Evolutionary conservation across 2,113 vertebrate species (phyloP), one percentile per base, ranked within the genome.

Genomic region (Orientallactaga bullata): DNA sequence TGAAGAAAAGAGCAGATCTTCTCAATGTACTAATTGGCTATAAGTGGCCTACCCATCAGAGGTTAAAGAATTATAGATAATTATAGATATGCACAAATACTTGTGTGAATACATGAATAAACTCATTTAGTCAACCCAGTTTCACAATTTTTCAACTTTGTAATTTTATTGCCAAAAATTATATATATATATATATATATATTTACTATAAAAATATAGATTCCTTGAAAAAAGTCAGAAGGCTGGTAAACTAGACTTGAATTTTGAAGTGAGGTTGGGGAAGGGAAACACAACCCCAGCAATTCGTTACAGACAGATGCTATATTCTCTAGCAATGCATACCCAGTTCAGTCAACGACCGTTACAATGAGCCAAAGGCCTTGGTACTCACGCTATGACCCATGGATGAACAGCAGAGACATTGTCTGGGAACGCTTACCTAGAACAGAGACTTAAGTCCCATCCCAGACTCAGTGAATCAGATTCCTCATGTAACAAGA

Each of bases 301-400:
- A 17, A 24, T 10, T 89, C 32, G 69, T n/a, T 6, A 26, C 0
- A 7, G 51, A 68, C 18, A 0, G 1, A 7, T 28, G n/a, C 1
- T 1, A 39, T 65, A 30, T 26, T 3, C 5, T 24, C 1, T 16
- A 21, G 30, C 21, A 3, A n/a, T 1, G 23, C 0, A 1, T 0
- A 24, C 15, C 17, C 58, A 21, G 5, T 0, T 20, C n/a, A 28
- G 0, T 2, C 1, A 28, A 7, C 0, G 37, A 3, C 1, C 32
- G 39, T 51, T 20, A 2, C 0, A 12, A 4, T 13, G 47, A 47
- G 26, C 18, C 15, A 10, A 60, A 55, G 47, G 3, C 32, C 35
- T 71, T 61, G 80, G 16, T 68, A 0, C 30, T 63, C 16, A 28
- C 3, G 21, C 15, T 9, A 3, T 17, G 60, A 13, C 7, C 77